Percentiles rank a stretch among this genome's conserved stretches.
Evolutionary conservation across 1,140 invertebrate genomes (phyloP).

Genomic region (Rhyacophila brunnea): DNA sequence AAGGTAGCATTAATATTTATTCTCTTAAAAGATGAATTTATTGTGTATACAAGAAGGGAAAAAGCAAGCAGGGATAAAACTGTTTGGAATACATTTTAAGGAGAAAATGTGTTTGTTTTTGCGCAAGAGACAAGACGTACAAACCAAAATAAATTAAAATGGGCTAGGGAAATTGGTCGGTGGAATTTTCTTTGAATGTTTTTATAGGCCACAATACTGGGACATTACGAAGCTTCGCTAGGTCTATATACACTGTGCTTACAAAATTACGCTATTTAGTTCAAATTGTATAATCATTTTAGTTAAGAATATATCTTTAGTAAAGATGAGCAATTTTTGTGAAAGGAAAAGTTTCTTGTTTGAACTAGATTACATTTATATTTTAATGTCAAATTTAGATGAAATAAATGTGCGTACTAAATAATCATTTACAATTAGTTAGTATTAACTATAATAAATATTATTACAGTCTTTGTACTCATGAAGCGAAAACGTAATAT

Average conservation of each 20-base stretch:
- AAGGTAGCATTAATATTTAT: slow-evolving; percentile 2
- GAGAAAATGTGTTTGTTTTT: slow-evolving; percentile 18
- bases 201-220: slow-evolving; percentile 20
- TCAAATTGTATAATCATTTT: too few species aligned
- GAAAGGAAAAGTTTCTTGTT: too few species aligned
- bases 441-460: too few species aligned
- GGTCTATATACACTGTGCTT: too few species aligned
- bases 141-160: slow-evolving; percentile 26
- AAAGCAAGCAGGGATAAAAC: slow-evolving; percentile 15
- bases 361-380: too few species aligned
- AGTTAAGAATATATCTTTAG: not conserved
- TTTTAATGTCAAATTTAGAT: too few species aligned
- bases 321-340: too few species aligned
- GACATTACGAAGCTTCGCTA: not conserved
- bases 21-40: slow-evolving; percentile 3
- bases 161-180: slow-evolving; percentile 4
- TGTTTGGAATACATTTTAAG: slow-evolving; percentile 25
- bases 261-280: too few species aligned
- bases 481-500: too few species aligned
- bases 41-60: not conserved
- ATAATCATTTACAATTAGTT: too few species aligned
- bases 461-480: too few species aligned
- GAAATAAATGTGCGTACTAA: too few species aligned
- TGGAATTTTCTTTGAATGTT: slow-evolving; percentile 20
- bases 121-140: slow-evolving; percentile 13